A percentile compares a stretch with the other conserved stretches of the same genome.
These are phyloP conservation scores for Gobio occitaniae DNA, from an alignment of 2,797 vertebrate species.

Conservation along the genomic window DNA sequence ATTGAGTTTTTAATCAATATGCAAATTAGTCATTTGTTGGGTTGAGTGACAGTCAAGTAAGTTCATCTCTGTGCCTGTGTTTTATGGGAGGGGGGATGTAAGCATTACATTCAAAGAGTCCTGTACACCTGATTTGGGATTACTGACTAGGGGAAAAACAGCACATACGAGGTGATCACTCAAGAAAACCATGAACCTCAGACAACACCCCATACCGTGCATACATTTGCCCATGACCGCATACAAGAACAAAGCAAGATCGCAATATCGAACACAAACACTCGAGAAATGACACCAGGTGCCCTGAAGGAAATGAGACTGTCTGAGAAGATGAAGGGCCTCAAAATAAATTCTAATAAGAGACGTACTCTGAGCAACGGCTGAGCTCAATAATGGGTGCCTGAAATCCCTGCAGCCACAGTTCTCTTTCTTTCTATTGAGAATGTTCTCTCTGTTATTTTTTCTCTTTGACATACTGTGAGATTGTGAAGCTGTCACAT, in stretches of 20 bases:
- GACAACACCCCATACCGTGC: background rate
- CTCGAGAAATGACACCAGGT: background rate
- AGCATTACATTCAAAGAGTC: background rate
- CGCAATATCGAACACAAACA: constrained; percentile 14
- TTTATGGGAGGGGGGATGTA: background rate
- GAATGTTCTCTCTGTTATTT: background rate
- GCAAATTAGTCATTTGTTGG: constrained; percentile 43
- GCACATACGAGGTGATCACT: background rate
- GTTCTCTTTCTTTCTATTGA: background rate
- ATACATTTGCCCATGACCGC: background rate
- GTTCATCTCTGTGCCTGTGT: background rate
- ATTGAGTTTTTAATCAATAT: constrained; percentile 52
- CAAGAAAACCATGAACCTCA: constrained; percentile 22
- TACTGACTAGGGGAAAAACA: background rate
- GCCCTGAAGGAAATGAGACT: constrained; percentile 25
- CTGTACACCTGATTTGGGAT: background rate
- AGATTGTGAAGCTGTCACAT: constrained; percentile 21
- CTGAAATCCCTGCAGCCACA: background rate
- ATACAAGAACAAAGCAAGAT: constrained; percentile 4
- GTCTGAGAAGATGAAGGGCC: constrained; percentile 14
- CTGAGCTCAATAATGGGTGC: background rate
- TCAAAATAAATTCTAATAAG: constrained; percentile 35
- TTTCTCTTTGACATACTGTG: background rate
- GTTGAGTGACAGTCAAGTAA: constrained; percentile 32
- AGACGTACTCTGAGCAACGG: background rate